These are phyloP conservation scores for Punctoribates punctum DNA, from an alignment of 2,888 invertebrate genomes.

Conservation along the genomic window DNA sequence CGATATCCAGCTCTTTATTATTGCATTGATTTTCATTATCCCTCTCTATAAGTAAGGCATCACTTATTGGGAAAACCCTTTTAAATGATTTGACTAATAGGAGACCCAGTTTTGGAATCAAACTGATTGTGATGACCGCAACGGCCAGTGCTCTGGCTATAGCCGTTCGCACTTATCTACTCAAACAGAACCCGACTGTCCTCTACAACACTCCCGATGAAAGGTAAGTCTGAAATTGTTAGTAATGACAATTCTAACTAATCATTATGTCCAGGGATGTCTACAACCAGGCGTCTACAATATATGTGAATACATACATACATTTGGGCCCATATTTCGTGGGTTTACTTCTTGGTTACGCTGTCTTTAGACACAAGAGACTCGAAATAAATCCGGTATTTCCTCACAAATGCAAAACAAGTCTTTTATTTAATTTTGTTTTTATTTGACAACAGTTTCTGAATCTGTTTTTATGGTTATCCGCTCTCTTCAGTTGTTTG, in stretches of 20 bases:
- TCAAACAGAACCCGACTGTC: slow-evolving; percentile 44
- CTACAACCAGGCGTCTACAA: slow-evolving; percentile 40
- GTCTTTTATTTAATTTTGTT: too few species aligned
- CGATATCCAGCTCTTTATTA: slow-evolving; percentile 46
- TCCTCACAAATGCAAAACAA: too few species aligned
- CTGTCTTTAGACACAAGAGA: background rate
- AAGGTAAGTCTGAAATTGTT: slow-evolving; percentile 39
- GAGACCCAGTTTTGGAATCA: slow-evolving; percentile 41
- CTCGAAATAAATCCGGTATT: slow-evolving; percentile 20
- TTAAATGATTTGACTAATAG: background rate
- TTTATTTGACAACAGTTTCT: slow-evolving; percentile 4
- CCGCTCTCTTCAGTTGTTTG: background rate
- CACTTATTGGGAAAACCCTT: background rate
- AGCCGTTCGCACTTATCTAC: slow-evolving; percentile 38
- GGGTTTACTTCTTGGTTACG: slow-evolving; percentile 45
- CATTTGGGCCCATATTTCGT: slow-evolving; percentile 47
- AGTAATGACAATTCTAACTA: background rate
- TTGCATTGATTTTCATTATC: slow-evolving; percentile 42
- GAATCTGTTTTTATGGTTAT: slow-evolving; percentile 23
- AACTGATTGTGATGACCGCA: slow-evolving; percentile 26
- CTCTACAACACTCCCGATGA: slow-evolving; percentile 47
- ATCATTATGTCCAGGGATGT: slow-evolving; percentile 38
- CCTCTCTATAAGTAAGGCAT: slow-evolving; percentile 44
- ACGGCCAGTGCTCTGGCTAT: slow-evolving; percentile 33
- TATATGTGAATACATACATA: slow-evolving; percentile 46